Evolutionary conservation across 2,797 vertebrate species (phyloP), one percentile per base, ranked within the genome.

Genomic region (Neomorphus geoffroyi): DNA sequence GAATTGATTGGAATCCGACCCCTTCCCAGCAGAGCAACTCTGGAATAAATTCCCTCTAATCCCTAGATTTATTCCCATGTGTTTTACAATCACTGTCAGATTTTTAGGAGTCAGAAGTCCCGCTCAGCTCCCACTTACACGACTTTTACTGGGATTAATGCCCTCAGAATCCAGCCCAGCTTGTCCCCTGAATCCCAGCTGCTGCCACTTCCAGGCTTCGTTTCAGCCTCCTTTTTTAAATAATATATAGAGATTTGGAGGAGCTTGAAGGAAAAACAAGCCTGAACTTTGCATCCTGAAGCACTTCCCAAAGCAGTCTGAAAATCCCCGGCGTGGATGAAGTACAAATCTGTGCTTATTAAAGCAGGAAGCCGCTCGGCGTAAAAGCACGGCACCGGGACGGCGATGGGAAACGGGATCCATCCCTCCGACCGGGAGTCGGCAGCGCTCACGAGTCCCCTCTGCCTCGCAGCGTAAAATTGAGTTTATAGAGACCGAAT

Each of bases 1-100:
- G 0, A 13, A 39, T 8, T 6, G 0, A 5, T 41, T 48, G 13
- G 0, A 19, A 46, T 18, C 64, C 60, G 6, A 3, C 24, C 13
- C 0, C 43, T 18, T 41, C 77, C n/a, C 61, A 9, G 43, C 13
- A 3, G 24, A 60, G 50, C 6, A n/a, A 90, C 66, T 27, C 64
- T 23, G 51, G 46, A 50, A 46, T 23, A 32, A 86, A 90, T 60
- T 73, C 69, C 69, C n/a, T 73, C 53, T 16, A 18, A 78, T 67
- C 80, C 46, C 7, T 6, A 2, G 15, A 2, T 12, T 11, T 8
- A 33, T 35, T 33, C 66, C 81, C 8, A 48, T 11, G 22, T 10
- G 11, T 50, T 90, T 83, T 54, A 27, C 46, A 9, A 13, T 1
- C 3, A 1, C 27, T 9, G 1, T 23, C 1, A 5, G 1, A 6